Evolutionary conservation across 1,140 invertebrate genomes (phyloP), one percentile per base, ranked within the genome.

Genomic region (Drosophila busckii): DNA sequence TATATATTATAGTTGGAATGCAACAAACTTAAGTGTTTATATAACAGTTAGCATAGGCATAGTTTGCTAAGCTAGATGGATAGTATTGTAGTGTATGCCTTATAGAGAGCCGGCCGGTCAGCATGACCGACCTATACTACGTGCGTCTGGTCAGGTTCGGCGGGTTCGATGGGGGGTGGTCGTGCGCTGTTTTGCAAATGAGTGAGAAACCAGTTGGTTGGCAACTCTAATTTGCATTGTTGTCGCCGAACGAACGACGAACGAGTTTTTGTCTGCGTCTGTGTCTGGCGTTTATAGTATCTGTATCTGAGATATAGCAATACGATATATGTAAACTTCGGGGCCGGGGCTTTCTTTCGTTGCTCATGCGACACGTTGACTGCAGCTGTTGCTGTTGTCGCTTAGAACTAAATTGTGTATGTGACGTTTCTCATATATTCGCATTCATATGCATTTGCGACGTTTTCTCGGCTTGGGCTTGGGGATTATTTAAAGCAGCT

Each of bases 151-250:
- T 53, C 71, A 80, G 55, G 56, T 80, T 52, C 10, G 10, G 20
- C 23, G 37, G 19, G 22, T 15, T n/a, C 15, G 8, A 12, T 31
- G 22, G 32, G 35, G 12, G 38, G 23, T 12, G 5, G 7, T 15
- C n/a, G 9, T 22, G 23, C n/a, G n/a, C n/a, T 55, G 54, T 19
- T 61, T 54, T 45, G 59, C 53, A 55, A 68, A 80, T 44, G 44
- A n/a, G n/a, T 32, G 49, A 64, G 38, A 59, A 80, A 80, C 75
- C 69, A 80, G 75, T 82, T 71, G 41, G 62, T 68, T 54, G 60
- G 71, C 49, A 66, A 68, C 75, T 66, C 65, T 82, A 75, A 80
- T 80, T 80, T 80, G 75, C 75, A 80, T 80, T 80, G 78, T 35
- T 25, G 70, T 45, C 35, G 23, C 16, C 37, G 13, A n/a, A n/a